phyloP scores from a whole-genome alignment of 2,113 vertebrate genomes.

The Cynoglossus semilaevis region DNA sequence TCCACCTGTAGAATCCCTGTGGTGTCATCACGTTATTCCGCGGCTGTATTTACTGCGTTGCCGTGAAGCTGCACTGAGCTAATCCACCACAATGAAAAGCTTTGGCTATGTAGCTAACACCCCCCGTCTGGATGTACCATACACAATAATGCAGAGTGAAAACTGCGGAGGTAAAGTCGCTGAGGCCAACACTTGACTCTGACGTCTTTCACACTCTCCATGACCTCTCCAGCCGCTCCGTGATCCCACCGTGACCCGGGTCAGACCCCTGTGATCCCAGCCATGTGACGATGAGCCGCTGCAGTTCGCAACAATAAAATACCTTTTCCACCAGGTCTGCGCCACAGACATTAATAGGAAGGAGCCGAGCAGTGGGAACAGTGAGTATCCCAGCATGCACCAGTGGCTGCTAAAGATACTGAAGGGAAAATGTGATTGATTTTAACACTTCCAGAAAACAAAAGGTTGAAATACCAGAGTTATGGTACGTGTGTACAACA shows the following conservation, averaged over 20 bases:
- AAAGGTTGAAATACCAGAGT: too few species aligned
- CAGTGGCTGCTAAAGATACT: too few species aligned
- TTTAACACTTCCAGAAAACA: too few species aligned
- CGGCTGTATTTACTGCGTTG: neutral
- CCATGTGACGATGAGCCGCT: conserved; percentile 66
- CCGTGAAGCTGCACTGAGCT: conserved; percentile 3
- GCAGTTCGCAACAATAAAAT: conserved; percentile 16
- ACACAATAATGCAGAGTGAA: conserved; percentile 24
- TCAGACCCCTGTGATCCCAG: conserved; percentile 59
- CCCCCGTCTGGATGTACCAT: neutral
- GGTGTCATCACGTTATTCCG: conserved; percentile 1
- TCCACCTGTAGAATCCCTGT: neutral
- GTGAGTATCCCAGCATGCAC: too few species aligned
- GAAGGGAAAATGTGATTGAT: too few species aligned
- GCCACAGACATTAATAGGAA: conserved; percentile 22
- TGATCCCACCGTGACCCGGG: conserved; percentile 36
- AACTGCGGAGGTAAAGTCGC: conserved; percentile 27
- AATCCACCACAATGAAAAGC: neutral
- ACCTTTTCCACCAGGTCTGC: conserved; percentile 26
- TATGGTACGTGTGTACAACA: too few species aligned
- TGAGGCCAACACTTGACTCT: conserved; percentile 37
- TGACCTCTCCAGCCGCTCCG: conserved; percentile 50
- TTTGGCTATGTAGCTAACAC: conserved; percentile 5
- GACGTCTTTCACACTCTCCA: conserved; percentile 60
- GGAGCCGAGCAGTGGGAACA: conserved; percentile 5